Evolutionary conservation across 2,113 vertebrate genomes (phyloP), one percentile per base, ranked within the genome.

Genomic region (Sapajus apella): DNA sequence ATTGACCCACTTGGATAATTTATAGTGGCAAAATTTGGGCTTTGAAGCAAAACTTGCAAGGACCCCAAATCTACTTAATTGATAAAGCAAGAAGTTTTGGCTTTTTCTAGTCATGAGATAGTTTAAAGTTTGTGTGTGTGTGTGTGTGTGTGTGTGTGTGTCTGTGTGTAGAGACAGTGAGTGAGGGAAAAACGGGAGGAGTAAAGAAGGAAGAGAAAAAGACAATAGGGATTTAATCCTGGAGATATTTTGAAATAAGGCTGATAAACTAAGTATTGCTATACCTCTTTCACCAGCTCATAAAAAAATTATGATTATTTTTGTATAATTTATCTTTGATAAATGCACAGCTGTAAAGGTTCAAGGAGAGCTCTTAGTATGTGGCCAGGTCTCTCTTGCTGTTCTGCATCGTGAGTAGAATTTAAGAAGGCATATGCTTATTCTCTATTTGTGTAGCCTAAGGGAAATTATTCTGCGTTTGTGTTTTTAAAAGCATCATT

Each of bases 231-330:
- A 90, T 12, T 70, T 95, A 90, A 81, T 75, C 37, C 25, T 83
- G 35, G 47, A 95, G 52, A 58, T 76, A 91, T 72, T 96, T 82
- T 90, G 25, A 92, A 92, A 75, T 91, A n/a, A 97, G 45, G 8
- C 93, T 88, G 56, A 35, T 89, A 87, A 92, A 86, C 50, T 92
- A 66, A 95, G 70, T 84, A n/a, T 76, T 94, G 23, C 8, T 83
- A 4, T 87, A 66, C 20, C 32, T 0, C 40, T 32, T 5, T 85
- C 2, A 32, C 4, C 14, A 91, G 30, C 81, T 72, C 72, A 84
- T 85, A 76, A 83, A 47, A 70, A 70, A 89, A 37, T 70, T 92
- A 43, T 82, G 35, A 23, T 84, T 95, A 4, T 50, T 94, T 6
- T 52, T 30, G 40, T 64, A 4, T 77, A 50, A 77, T 50, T 95